Evolutionary conservation across 1,140 invertebrate species (phyloP).

Genomic region (Papilio glaucus): DNA sequence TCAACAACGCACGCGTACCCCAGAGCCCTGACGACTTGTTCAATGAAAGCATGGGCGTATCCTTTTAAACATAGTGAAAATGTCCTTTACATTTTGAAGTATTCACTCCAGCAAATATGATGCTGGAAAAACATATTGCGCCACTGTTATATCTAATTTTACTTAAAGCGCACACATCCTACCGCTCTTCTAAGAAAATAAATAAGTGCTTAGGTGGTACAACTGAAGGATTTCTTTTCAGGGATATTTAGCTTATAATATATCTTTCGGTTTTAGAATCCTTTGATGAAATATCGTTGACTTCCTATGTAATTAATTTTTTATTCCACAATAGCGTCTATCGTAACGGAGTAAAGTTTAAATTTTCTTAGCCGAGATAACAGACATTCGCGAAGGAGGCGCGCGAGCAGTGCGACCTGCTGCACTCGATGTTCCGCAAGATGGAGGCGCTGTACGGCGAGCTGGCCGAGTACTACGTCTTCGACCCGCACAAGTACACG

Average conservation of each 20-base stretch:
- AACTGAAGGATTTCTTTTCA: no score
- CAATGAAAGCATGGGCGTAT: conserved; percentile 91
- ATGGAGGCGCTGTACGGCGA: conserved; percentile 94
- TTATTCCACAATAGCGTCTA: neutral
- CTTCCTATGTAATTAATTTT: no score
- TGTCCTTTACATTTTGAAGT: no score
- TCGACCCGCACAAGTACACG: conserved; percentile 96
- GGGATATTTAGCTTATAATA: no score
- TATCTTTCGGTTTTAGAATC: no score
- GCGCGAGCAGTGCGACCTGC: conserved; percentile 92
- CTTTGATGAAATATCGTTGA: neutral
- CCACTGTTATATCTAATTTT: no score
- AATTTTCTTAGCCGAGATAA: conserved; percentile 40
- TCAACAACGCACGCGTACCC: conserved; percentile 90
- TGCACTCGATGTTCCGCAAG: conserved; percentile 97
- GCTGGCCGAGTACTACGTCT: conserved; percentile 95
- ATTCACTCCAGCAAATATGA: no score
- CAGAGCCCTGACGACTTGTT: conserved; percentile 93
- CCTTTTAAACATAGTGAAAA: conserved; percentile 62
- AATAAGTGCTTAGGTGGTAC: no score
- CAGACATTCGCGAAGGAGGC: conserved; percentile 91
- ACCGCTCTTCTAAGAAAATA: no score
- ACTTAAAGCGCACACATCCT: no score
- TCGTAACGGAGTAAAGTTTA: neutral
- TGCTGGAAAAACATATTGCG: no score